Evolutionary conservation across 1,140 invertebrate genomes (phyloP).

Genomic region (Hermetia illucens): DNA sequence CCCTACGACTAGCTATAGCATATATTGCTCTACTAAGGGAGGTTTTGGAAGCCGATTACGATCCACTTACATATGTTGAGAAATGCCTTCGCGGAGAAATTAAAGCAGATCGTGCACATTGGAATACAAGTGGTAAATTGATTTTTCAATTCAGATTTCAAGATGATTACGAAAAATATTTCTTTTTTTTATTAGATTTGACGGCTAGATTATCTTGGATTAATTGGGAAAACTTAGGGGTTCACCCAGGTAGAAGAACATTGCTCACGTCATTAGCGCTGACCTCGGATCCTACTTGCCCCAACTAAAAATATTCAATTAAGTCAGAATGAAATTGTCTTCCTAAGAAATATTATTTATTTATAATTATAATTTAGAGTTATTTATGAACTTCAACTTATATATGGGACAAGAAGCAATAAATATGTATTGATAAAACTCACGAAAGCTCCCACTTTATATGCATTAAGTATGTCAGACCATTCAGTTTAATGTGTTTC

Average conservation of each 20-base stretch:
- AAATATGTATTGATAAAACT: too few relatives aligned
- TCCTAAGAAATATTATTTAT: too few relatives aligned
- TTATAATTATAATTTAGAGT: too few relatives aligned
- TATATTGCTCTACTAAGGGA: constrained; percentile 91
- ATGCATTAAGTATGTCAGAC: too few relatives aligned
- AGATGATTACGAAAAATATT: neutral
- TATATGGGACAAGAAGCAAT: too few relatives aligned
- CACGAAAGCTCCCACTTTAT: too few relatives aligned
- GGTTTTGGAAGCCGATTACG: constrained; percentile 76
- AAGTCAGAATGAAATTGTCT: too few relatives aligned
- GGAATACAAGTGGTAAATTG: constrained; percentile 87
- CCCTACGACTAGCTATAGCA: constrained; percentile 84
- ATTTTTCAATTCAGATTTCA: constrained; percentile 4
- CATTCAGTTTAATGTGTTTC: too few relatives aligned
- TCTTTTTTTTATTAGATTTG: constrained; percentile 53
- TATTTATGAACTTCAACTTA: too few relatives aligned
- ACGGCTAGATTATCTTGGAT: constrained; percentile 96
- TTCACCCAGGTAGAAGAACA: constrained; percentile 71
- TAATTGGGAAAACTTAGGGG: constrained; percentile 96
- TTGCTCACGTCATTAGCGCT: constrained; percentile 66
- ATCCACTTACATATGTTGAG: constrained; percentile 87
- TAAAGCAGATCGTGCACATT: constrained; percentile 70
- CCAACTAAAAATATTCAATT: too few relatives aligned
- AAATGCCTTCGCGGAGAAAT: constrained; percentile 79
- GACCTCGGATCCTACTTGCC: constrained; percentile 59